Evolutionary conservation across 2,888 invertebrate genomes (phyloP), one percentile per base, ranked within the genome.

Genomic region (Lasius platythorax): DNA sequence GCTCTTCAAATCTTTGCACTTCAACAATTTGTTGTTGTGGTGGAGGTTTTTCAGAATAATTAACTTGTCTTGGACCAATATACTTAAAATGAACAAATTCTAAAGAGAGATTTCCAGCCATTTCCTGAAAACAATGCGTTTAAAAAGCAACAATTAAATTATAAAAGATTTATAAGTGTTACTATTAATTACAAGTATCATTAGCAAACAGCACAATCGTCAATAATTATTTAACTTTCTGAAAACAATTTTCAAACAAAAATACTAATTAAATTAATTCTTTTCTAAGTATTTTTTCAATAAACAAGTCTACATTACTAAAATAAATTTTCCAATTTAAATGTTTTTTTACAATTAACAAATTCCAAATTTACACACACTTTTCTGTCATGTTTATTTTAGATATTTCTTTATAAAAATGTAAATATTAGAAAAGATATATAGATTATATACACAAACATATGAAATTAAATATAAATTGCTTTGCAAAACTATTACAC

Each of bases 101-200:
- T 37, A 5, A 5, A 53, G 53, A 53, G 6, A 53, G 8, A n/a
- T 53, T 2, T 53, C n/a, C 53, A 53, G 88, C 90, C 90, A 88
- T 91, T 83, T 87, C 76, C 85, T 50, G 63, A 23, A n/a, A 46
- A 67, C 18, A 79, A 70, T 58, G n/a, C 67, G 12, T 78, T 83
- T 23, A 1, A 75, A 1, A 75, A 86, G 78, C 33, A 56, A 53
- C n/a, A 56, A 73, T 6, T 33, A n/a, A 56, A 28, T 70, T 53
- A 75, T 43, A 64, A 33, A 40, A 18, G 18, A 75, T 9, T 63
- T 11, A 43, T 0, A 53, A 50, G 5, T 40, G 23, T 23, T 37
- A 61, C 0, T 11, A 23, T 30, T 28, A 76, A 72, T 46, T 63
- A 12, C 0, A 30, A 74, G 28, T 18, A 6, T 43, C 15, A 70